Percentiles rank a stretch among this genome's conserved stretches.
Evolutionary conservation across 2,113 vertebrate species (phyloP).

Genomic region (Scophthalmus maximus): DNA sequence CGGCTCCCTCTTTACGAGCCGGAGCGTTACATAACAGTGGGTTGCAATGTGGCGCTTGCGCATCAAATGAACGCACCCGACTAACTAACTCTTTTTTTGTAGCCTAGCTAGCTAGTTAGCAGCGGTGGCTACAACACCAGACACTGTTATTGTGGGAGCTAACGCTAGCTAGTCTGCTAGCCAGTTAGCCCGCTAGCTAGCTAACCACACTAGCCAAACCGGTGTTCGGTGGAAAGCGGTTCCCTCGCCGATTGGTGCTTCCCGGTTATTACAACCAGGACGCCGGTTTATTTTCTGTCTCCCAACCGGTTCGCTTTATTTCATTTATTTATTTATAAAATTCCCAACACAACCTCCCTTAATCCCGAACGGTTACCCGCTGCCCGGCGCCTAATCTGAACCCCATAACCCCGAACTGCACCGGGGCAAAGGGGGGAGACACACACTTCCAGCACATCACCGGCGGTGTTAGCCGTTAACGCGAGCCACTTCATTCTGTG

Average conservation of each 20-base stretch:
- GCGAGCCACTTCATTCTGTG: too few relatives aligned
- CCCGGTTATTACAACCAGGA: not conserved
- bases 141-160: constrained; percentile 74
- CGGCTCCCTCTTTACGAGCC: constrained; percentile 19
- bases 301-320: not conserved
- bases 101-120: constrained; percentile 74
- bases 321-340: too few relatives aligned
- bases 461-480: too few relatives aligned
- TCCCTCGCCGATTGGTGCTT: not conserved
- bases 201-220: constrained; percentile 45
- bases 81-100: constrained; percentile 71
- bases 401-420: not conserved
- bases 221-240: not conserved
- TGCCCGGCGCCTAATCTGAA: not conserved
- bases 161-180: constrained; percentile 29
- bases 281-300: not conserved
- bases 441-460: too few relatives aligned
- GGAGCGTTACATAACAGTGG: constrained; percentile 72
- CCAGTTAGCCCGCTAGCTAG: too few relatives aligned
- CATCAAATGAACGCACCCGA: constrained; percentile 68
- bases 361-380: not conserved
- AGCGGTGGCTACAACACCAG: constrained; percentile 67
- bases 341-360: not conserved
- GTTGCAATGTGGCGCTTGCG: constrained; percentile 74
- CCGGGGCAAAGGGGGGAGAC: too few relatives aligned